A percentile compares a stretch with the other conserved stretches of the same genome.
phyloP scores from a whole-genome alignment of 2,797 vertebrate species.

The Menidia menidia region DNA sequence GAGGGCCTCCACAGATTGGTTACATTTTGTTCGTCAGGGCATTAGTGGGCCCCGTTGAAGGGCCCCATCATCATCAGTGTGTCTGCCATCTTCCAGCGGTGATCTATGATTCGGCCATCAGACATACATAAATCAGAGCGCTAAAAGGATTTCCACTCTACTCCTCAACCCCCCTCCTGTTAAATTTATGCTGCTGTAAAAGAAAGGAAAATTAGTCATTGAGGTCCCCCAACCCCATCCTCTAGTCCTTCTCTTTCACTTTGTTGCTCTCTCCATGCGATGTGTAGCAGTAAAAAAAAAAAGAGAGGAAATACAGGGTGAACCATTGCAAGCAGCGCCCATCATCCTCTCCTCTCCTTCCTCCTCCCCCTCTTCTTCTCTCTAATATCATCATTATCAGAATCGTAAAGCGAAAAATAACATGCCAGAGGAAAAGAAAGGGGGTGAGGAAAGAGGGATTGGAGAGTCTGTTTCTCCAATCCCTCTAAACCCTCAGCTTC shows the following conservation, averaged over 20 bases:
- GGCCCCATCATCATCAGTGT: slow-evolving; percentile 87
- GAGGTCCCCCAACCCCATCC: slow-evolving; percentile 62
- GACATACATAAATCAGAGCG: slow-evolving; percentile 86
- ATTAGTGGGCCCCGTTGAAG: slow-evolving; percentile 85
- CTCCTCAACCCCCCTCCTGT: slow-evolving; percentile 72
- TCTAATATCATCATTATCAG: slow-evolving; percentile 82
- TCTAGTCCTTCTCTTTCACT: slow-evolving; percentile 66
- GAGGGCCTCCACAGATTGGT: slow-evolving; percentile 88
- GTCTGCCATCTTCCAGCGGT: slow-evolving; percentile 83
- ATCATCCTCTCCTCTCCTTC: slow-evolving; percentile 63
- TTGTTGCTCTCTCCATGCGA: slow-evolving; percentile 59
- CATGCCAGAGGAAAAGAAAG: slow-evolving; percentile 55
- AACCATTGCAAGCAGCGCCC: slow-evolving; percentile 69
- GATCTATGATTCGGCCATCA: slow-evolving; percentile 89
- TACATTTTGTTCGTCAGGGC: slow-evolving; percentile 88
- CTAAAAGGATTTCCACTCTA: slow-evolving; percentile 88
- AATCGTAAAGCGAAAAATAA: slow-evolving; percentile 84
- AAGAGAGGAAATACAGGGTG: slow-evolving; percentile 56
- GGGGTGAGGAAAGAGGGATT: slow-evolving; percentile 56
- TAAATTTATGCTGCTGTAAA: slow-evolving; percentile 88
- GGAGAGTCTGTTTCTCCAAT: slow-evolving; percentile 66
- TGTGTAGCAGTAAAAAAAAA: slow-evolving; percentile 69
- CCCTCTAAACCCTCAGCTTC: slow-evolving; percentile 39
- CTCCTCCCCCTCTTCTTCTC: slow-evolving; percentile 61
- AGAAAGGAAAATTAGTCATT: slow-evolving; percentile 86